Evolutionary conservation across 2,888 invertebrate genomes (phyloP), one percentile per base, ranked within the genome.

Genomic region (Andricus curvator): DNA sequence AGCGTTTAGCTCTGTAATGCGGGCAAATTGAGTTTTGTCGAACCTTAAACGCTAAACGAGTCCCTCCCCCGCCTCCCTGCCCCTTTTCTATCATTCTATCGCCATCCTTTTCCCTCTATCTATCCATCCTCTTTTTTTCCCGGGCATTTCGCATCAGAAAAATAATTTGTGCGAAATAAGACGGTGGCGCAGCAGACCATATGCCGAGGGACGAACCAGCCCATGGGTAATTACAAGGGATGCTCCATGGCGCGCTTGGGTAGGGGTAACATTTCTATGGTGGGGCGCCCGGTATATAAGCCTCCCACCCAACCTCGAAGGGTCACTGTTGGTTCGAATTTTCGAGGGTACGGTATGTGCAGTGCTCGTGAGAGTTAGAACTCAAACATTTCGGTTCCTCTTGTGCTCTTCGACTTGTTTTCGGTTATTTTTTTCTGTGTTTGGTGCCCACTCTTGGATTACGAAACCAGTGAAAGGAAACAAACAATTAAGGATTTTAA

Each of bases 171-270:
- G 86, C 88, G 88, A 89, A 89, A 91, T 88, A 88, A 89, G 87
- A 83, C 86, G 79, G 82, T 80, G 82, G 79, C 77, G 80, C 84
- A 82, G 84, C 84, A 85, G 88, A 85, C 89, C 90, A 89, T 90
- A 90, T 90, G 91, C 89, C 89, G 87, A 87, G 87, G 88, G 84
- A 87, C 84, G 86, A 77, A 85, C 80, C 84, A 85, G 86, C 88
- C 87, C 88, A 87, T 87, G 88, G 89, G 90, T 90, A 91, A 92
- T 92, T 91, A 91, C 90, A 89, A 91, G 91, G 91, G 92, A 91
- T 91, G 92, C 89, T 91, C 85, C 87, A 82, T 80, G 74, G 84
- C 78, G 84, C 78, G 82, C 41, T 81, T 70, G 82, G 83, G 79
- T 79, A 79, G 83, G 83, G 70, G 81, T 78, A 78, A 81, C 66